Conservation (phyloP, 2,113 vertebrate species). For the Prolemur simus region DNA sequence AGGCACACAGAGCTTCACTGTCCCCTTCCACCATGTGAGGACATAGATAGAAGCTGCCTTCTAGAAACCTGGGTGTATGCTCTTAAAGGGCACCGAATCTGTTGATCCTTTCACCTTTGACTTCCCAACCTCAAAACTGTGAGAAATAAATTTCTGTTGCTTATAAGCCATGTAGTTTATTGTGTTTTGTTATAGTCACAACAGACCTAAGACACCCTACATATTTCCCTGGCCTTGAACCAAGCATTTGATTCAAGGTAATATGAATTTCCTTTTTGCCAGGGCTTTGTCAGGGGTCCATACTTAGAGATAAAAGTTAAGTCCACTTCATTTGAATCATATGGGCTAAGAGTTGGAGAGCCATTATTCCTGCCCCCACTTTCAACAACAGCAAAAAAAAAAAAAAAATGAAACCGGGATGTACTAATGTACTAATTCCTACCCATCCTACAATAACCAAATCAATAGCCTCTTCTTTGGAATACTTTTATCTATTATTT, state of each 20-base stretch:
- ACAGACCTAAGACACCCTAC: neutral
- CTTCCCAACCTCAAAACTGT: neutral
- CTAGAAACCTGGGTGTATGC: neutral
- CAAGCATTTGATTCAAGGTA: neutral
- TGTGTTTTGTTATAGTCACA: neutral
- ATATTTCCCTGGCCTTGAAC: neutral
- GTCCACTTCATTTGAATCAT: neutral
- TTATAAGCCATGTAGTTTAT: neutral
- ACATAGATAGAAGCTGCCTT: neutral
- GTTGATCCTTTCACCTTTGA: neutral
- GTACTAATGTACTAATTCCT: neutral
- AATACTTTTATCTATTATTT: neutral
- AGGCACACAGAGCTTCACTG: neutral
- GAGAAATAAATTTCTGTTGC: neutral
- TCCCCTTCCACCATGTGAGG: neutral
- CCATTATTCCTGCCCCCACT: neutral
- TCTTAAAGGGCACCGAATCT: neutral
- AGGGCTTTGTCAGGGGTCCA: accelerated
- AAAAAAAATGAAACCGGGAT: neutral
- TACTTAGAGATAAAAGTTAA: neutral
- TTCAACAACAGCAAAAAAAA: neutral
- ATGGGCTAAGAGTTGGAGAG: neutral
- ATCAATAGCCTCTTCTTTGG: neutral
- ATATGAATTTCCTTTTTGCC: neutral
- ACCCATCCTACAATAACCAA: neutral